Evolutionary conservation across 2,797 vertebrate species (phyloP), one percentile per base, ranked within the genome.

Genomic region (Periophthalmus magnuspinnatus): DNA sequence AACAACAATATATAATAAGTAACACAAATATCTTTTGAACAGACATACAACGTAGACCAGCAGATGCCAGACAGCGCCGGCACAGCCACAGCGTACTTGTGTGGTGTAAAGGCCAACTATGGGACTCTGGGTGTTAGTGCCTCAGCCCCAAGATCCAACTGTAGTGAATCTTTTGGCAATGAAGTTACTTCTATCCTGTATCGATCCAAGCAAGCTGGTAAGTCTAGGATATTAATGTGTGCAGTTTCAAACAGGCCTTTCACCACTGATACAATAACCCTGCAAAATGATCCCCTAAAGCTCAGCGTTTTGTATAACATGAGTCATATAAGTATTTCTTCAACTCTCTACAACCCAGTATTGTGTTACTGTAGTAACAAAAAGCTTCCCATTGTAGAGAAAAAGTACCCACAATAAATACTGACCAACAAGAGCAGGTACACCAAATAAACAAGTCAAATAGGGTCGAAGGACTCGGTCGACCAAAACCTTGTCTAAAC

Each of bases 31-130:
- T 45, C 21, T n/a, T 68, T 72, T 80, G 57, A 73, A 54, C 76
- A 95, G 94, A 94, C 93, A 0, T 95, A 95, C 71, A 95, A 94
- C 2, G 93, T 95, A 55, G 91, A 95, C 72, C 79, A 85, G 86
- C 94, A 95, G 86, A 93, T 93, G 92, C 93, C 94, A 5, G 94
- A 95, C 81, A 95, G 94, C 5, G 94, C 94, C 2, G 93, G 82
- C 11, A 95, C 94, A 10, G 93, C 90, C 52, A 95, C 94, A 0
- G 94, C 94, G 0, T 95, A 94, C 77, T 76, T 85, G 17, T 94
- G 93, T 81, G 94, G 94, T 0, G 94, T 94, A 24, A 95, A 95
- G 82, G 91, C 93, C 5, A 95, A 93, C 81, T 94, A 93, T 0
- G 94, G 94, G 56, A 95, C 93, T 0, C 0, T 95, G 67, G 94